These are phyloP conservation scores for Parotocinclus haroldoi DNA, from an alignment of 2,797 vertebrate species.

Conservation along the genomic window DNA sequence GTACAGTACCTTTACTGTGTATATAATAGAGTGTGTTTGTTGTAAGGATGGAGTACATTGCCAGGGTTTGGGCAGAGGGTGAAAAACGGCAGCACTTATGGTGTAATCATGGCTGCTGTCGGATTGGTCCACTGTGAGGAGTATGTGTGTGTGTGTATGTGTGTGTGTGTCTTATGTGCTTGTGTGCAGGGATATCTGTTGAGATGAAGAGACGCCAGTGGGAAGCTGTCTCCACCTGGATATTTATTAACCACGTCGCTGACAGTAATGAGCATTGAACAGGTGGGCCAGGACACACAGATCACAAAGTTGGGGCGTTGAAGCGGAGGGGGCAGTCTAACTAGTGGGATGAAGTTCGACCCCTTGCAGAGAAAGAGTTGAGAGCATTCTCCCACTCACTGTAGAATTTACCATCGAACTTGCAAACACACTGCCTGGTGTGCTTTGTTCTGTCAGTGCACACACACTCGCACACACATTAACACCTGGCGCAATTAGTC, in stretches of 20 bases:
- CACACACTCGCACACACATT: constrained; percentile 29
- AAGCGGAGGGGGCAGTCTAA: constrained; percentile 30
- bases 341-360: constrained; percentile 68
- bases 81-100: constrained; percentile 80
- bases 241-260: constrained; percentile 78
- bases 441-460: constrained; percentile 39
- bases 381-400: constrained; percentile 33
- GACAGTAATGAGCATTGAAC: constrained; percentile 81
- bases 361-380: constrained; percentile 48
- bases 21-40: constrained; percentile 33
- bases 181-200: constrained; percentile 55
- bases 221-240: constrained; percentile 77
- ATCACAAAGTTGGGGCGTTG: constrained; percentile 47
- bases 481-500: constrained; percentile 52
- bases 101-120: constrained; percentile 81
- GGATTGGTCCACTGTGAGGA: constrained; percentile 53
- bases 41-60: constrained; percentile 70
- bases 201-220: constrained; percentile 73
- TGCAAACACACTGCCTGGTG: constrained; percentile 36
- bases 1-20: too few relatives aligned
- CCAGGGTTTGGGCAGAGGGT: constrained; percentile 75
- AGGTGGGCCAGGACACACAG: constrained; percentile 70
- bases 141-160: constrained; percentile 43
- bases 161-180: constrained; percentile 46
- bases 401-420: constrained; percentile 34